Conservation (phyloP, 1,140 invertebrate species). For the Bombus fervidus region DNA sequence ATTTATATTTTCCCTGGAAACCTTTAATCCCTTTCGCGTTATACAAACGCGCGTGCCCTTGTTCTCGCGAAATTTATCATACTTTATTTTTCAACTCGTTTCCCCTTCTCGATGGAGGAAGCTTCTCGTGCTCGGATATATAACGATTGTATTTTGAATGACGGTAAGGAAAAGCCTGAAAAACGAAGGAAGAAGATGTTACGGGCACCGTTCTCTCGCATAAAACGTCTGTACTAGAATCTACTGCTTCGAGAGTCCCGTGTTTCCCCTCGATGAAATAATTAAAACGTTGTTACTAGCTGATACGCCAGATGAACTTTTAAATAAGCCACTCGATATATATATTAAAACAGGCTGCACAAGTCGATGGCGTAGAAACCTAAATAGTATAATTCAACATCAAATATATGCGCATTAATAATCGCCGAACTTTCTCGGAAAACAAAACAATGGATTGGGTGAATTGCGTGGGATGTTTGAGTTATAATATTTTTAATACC, state of each 20-base stretch:
- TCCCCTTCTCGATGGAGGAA: not conserved
- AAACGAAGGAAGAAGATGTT: not conserved
- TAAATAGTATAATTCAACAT: too few relatives aligned
- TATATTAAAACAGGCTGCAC: not conserved
- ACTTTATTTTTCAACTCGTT: not conserved
- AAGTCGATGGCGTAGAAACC: not conserved
- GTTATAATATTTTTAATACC: too few relatives aligned
- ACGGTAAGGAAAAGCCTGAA: not conserved
- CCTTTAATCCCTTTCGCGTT: conserved; percentile 25
- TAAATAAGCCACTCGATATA: not conserved
- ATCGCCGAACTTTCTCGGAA: too few relatives aligned
- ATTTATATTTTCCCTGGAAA: conserved; percentile 14
- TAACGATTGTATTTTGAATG: not conserved
- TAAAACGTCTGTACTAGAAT: not conserved
- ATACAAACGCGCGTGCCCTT: not conserved
- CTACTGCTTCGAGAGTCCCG: not conserved
- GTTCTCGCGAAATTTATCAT: not conserved
- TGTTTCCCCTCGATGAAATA: not conserved
- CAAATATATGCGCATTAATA: not conserved
- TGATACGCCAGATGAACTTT: not conserved
- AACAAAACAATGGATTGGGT: too few relatives aligned
- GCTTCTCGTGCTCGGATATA: not conserved
- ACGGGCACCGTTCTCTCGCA: not conserved
- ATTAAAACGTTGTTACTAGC: not conserved
- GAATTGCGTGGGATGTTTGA: too few relatives aligned